Conservation (phyloP, 2,113 vertebrate genomes). For the Athene cunicularia region DNA sequence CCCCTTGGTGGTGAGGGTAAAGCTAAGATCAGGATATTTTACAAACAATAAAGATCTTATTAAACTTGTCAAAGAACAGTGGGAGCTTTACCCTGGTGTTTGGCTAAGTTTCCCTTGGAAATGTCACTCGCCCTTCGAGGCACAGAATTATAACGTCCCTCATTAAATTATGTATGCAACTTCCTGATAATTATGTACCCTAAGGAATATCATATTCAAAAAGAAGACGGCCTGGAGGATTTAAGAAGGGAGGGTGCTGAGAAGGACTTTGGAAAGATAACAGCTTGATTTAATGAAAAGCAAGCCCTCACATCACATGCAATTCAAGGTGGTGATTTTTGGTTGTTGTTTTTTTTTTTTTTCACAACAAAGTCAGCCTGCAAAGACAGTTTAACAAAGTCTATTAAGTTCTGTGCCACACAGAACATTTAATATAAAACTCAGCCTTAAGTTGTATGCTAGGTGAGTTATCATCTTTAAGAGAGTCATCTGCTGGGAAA, state of each 20-base stretch:
- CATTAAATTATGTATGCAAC: constrained; percentile 11
- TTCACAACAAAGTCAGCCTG: background rate
- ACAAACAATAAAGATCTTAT: background rate
- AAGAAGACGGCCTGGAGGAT: background rate
- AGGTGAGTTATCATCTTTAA: background rate
- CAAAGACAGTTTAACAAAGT: no score
- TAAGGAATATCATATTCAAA: background rate
- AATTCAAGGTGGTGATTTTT: background rate
- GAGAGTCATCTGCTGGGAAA: background rate
- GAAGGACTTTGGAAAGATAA: background rate
- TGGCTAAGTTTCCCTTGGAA: constrained; percentile 5
- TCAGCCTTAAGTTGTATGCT: background rate
- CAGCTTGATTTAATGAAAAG: background rate
- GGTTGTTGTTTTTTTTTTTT: background rate
- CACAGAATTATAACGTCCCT: background rate
- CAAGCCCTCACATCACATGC: background rate
- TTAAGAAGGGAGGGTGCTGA: background rate
- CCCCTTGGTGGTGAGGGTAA: background rate
- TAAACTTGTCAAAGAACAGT: background rate
- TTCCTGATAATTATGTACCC: background rate
- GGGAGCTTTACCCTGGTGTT: background rate
- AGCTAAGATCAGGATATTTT: constrained; percentile 15
- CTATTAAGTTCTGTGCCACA: background rate
- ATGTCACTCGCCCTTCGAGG: constrained; percentile 1
- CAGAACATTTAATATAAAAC: background rate